Evolutionary conservation across 2,113 vertebrate species (phyloP).

Genomic region (Coryphaenoides rupestris): DNA sequence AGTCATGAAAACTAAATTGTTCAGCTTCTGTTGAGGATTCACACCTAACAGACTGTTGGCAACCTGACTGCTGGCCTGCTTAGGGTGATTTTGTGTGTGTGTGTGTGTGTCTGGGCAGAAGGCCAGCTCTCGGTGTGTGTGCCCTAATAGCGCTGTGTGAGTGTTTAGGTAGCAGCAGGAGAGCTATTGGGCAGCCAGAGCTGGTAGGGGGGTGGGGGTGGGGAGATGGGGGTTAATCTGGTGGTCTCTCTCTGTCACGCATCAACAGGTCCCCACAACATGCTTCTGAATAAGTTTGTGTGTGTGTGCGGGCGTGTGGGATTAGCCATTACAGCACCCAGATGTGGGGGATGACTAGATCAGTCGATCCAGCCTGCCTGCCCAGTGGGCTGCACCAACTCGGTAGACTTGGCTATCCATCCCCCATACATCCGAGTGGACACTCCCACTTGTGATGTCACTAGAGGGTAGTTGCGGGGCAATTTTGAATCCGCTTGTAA

Average conservation of each 20-base stretch:
- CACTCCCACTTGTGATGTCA: too few relatives aligned
- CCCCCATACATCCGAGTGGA: too few relatives aligned
- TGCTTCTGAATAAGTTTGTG: slow-evolving; percentile 1
- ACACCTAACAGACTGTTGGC: slow-evolving; percentile 65
- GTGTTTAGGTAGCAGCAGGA: slow-evolving; percentile 65
- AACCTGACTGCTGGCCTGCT: slow-evolving; percentile 50
- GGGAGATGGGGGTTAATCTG: slow-evolving; percentile 63
- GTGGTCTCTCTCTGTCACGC: slow-evolving; percentile 39
- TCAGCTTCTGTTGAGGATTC: slow-evolving; percentile 61
- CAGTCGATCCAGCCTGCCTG: too few relatives aligned
- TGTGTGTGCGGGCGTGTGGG: not conserved
- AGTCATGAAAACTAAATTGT: slow-evolving; percentile 34
- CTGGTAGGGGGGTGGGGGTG: slow-evolving; percentile 28
- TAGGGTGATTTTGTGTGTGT: slow-evolving; percentile 8
- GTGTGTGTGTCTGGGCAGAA: slow-evolving; percentile 54
- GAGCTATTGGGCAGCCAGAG: slow-evolving; percentile 47
- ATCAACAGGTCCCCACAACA: slow-evolving; percentile 7
- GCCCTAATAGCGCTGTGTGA: slow-evolving; percentile 64
- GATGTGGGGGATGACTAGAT: too few relatives aligned
- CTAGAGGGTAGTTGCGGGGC: too few relatives aligned
- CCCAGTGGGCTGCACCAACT: too few relatives aligned
- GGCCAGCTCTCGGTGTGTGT: slow-evolving; percentile 64
- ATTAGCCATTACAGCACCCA: too few relatives aligned
- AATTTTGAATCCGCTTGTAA: too few relatives aligned
- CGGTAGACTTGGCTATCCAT: too few relatives aligned